These are phyloP conservation scores for Drosophila arizonae DNA, from an alignment of 1,140 invertebrate species.

Conservation along the genomic window DNA sequence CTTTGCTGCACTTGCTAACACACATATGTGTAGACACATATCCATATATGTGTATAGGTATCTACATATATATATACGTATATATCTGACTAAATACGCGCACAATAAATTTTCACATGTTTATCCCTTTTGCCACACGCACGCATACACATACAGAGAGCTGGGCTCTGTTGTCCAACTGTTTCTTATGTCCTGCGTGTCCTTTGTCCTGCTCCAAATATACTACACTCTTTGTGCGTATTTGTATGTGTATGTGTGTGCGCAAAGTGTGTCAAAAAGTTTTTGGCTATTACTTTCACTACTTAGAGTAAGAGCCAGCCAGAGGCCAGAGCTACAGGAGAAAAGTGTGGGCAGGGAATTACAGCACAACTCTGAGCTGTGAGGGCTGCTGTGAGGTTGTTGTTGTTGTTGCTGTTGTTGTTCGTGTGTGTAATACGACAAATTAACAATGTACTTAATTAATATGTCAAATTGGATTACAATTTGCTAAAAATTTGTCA, in stretches of 20 bases:
- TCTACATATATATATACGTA: constrained; percentile 18
- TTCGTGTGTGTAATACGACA: constrained; percentile 68
- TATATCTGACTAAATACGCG: constrained; percentile 51
- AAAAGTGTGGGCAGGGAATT: neutral
- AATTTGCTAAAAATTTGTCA: constrained; percentile 79
- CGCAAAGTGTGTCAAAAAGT: constrained; percentile 75
- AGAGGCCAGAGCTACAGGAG: constrained; percentile 16
- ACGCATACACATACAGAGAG: neutral
- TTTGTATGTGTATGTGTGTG: constrained; percentile 14
- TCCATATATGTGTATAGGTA: neutral
- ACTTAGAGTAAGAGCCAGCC: constrained; percentile 54
- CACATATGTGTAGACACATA: constrained; percentile 9
- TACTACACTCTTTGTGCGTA: constrained; percentile 6
- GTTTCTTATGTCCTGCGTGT: constrained; percentile 41
- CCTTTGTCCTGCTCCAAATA: constrained; percentile 48
- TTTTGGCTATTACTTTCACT: constrained; percentile 74
- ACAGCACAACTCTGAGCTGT: neutral
- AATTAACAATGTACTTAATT: constrained; percentile 78
- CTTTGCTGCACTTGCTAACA: constrained; percentile 51
- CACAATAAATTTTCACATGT: constrained; percentile 73
- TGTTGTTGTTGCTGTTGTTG: constrained; percentile 25
- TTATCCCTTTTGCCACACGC: constrained; percentile 63
- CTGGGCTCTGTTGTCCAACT: constrained; percentile 26
- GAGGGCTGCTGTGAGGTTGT: constrained; percentile 31
- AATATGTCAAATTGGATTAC: constrained; percentile 76